phyloP scores from a whole-genome alignment of 2,888 invertebrate species.

The Eretmocerus hayati region DNA sequence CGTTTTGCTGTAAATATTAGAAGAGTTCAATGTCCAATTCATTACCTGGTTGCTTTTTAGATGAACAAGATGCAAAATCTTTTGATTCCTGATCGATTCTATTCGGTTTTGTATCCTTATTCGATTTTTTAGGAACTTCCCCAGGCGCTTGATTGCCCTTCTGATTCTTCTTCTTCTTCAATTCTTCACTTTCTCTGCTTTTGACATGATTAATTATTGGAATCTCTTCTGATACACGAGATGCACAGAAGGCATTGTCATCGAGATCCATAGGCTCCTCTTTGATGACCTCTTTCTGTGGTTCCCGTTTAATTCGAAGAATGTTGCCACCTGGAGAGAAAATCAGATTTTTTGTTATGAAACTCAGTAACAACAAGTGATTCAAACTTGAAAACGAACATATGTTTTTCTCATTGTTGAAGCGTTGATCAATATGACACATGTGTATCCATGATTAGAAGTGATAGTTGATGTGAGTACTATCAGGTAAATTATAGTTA shows the following conservation, averaged over 20 bases:
- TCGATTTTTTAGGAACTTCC: conserved; percentile 3
- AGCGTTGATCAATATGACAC: too few species aligned
- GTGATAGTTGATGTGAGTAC: too few species aligned
- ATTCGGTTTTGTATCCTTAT: conserved; percentile 6
- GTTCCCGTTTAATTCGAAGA: conserved; percentile 11
- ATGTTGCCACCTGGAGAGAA: conserved; percentile 4
- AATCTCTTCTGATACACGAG: conserved; percentile 7
- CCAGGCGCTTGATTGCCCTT: conserved; percentile 3
- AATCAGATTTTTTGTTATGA: too few species aligned
- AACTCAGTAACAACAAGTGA: too few species aligned
- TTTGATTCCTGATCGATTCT: conserved; percentile 8
- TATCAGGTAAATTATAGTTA: too few species aligned
- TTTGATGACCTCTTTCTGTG: conserved; percentile 4
- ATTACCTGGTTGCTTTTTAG: conserved; percentile 11
- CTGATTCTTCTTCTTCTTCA: conserved; percentile 4
- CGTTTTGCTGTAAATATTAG: too few species aligned
- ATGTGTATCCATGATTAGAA: too few species aligned
- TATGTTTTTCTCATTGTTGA: too few species aligned
- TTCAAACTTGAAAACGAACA: too few species aligned
- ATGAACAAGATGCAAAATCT: conserved; percentile 3
- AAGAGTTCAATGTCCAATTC: too few species aligned
- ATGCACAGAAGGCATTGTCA: conserved; percentile 1
- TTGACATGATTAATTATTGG: too few species aligned
- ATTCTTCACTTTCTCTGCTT: conserved; percentile 13
- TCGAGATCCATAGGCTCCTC: conserved; percentile 5